Evolutionary conservation across 2,888 invertebrate genomes (phyloP).

Genomic region (Tubulanus polymorphus): DNA sequence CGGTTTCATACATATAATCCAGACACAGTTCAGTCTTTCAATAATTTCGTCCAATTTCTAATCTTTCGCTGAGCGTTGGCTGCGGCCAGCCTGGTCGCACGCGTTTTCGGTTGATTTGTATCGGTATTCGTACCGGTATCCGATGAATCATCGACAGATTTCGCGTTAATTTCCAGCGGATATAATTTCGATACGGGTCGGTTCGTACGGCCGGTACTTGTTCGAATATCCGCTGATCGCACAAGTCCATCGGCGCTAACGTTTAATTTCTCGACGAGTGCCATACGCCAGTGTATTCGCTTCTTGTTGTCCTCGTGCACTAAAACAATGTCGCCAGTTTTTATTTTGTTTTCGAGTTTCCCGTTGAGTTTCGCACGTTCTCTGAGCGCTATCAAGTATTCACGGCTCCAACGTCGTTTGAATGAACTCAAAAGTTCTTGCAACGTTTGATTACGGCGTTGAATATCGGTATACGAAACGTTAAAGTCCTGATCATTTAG

Average conservation of each 20-base stretch:
- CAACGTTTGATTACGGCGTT: neutral
- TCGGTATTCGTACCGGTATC: too few species aligned
- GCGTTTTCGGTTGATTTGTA: too few species aligned
- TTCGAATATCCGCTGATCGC: conserved; percentile 11
- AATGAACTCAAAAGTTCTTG: neutral
- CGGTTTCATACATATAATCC: too few species aligned
- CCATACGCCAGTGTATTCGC: neutral
- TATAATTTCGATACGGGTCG: conserved; percentile 12
- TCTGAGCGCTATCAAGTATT: conserved; percentile 1
- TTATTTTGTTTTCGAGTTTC: neutral
- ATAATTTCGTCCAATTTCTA: too few species aligned
- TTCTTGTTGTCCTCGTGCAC: neutral
- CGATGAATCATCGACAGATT: too few species aligned
- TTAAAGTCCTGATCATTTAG: neutral
- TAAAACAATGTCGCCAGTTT: neutral
- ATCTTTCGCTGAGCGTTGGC: too few species aligned
- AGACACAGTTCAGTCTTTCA: too few species aligned
- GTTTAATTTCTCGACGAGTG: neutral
- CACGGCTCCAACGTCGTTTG: conserved; percentile 12
- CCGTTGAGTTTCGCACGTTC: neutral
- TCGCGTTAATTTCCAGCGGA: conserved; percentile 5
- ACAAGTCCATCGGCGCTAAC: conserved; percentile 10
- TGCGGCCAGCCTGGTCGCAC: too few species aligned
- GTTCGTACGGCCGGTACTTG: conserved; percentile 5
- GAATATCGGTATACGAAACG: neutral